Evolutionary conservation across 2,797 vertebrate species (phyloP).

Genomic region (Threskiornis aethiopicus): DNA sequence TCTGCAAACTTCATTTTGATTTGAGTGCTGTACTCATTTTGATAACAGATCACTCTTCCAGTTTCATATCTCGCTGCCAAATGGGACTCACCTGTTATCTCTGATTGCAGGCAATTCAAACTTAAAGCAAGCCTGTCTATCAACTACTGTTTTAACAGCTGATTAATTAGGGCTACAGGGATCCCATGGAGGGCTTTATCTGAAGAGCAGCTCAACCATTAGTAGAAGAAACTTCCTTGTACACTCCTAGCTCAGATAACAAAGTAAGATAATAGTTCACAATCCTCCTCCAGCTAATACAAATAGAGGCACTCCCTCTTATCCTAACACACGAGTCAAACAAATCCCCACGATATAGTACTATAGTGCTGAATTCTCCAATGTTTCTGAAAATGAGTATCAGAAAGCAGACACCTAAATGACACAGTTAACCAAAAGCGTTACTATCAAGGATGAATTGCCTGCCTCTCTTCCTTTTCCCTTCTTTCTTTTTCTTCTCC

Average conservation of each 20-base stretch:
- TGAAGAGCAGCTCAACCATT: constrained; percentile 82
- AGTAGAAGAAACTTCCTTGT: constrained; percentile 83
- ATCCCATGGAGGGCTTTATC: constrained; percentile 81
- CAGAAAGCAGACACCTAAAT: constrained; percentile 29
- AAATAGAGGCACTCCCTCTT: constrained; percentile 84
- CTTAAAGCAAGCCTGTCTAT: constrained; percentile 82
- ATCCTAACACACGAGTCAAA: constrained; percentile 65
- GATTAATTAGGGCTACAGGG: constrained; percentile 82
- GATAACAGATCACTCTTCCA: constrained; percentile 70
- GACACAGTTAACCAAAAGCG: not conserved
- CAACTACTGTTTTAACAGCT: constrained; percentile 84
- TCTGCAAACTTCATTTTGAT: constrained; percentile 56
- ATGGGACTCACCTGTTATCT: constrained; percentile 80
- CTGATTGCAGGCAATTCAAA: constrained; percentile 80
- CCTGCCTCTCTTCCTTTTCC: not conserved
- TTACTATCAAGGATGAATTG: not conserved
- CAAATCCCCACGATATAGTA: constrained; percentile 40
- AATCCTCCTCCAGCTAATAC: constrained; percentile 79
- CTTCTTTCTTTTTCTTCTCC: not conserved
- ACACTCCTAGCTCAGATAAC: constrained; percentile 83
- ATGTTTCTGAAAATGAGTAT: constrained; percentile 41
- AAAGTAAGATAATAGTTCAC: constrained; percentile 81
- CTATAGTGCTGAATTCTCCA: constrained; percentile 42
- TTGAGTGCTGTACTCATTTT: constrained; percentile 60
- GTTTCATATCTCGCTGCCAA: constrained; percentile 74